Evolutionary conservation across 2,797 vertebrate species (phyloP), one percentile per base, ranked within the genome.

Genomic region (Danio kyathit): DNA sequence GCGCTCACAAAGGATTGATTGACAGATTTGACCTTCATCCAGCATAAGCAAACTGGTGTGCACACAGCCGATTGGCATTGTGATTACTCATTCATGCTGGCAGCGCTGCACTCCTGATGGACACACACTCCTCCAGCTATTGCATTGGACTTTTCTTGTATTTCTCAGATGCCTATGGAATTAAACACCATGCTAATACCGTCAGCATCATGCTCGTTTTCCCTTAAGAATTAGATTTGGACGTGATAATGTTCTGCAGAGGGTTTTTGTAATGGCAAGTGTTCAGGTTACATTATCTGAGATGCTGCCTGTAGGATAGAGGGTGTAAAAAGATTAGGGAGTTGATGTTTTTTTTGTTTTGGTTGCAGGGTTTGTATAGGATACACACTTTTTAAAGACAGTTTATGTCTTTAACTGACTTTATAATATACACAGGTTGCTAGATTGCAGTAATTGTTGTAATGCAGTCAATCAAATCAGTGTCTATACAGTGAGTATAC

Each of bases 61-160:
- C 14, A 10, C 79, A 67, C 64, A 76, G 54, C 0, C 2, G 76
- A 80, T 85, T 69, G 61, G 81, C 88, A 90, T 86, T 85, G 82
- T 88, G 83, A 91, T 91, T 86, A 90, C 85, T 84, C 86, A 79
- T 79, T 91, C 82, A 88, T 88, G 85, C 83, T 84, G 71, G 29
- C 66, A 60, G 56, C n/a, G 8, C 11, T 59, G 43, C 65, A 59
- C 17, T 71, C 46, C n/a, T 46, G 29, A 64, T 82, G 63, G 67
- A 29, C 65, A 77, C 77, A 77, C 74, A 65, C 74, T 63, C 64
- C n/a, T 63, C 66, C 1, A 14, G 12, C 74, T 60, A 41, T 61
- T 65, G 48, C 1, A 1, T 13, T 75, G 29, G 49, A 72, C 29
- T 41, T 77, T 52, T 72, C 40, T 29, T 29, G 29, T 29, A 59